phyloP scores from a whole-genome alignment of 2,113 vertebrate species.

The Columba livia region DNA sequence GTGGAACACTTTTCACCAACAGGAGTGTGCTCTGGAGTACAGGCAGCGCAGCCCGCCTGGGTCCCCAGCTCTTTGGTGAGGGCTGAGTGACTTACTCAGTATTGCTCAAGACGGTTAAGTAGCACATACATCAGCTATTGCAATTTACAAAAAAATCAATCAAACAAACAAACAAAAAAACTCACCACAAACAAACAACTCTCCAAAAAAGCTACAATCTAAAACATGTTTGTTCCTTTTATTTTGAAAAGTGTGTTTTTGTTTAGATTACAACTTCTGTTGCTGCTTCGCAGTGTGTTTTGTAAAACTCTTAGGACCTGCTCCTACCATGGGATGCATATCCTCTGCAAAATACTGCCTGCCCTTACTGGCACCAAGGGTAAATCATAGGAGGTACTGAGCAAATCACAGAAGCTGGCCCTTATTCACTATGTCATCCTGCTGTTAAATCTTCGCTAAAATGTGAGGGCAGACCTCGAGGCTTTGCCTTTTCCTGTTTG shows the following conservation, averaged over 20 bases:
- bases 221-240: background rate
- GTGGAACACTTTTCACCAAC: background rate
- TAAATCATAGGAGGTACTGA: conserved; percentile 57
- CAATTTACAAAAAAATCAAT: background rate
- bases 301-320: background rate
- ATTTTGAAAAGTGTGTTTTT: background rate
- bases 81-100: background rate
- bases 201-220: background rate
- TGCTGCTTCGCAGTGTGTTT: background rate
- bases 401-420: conserved; percentile 49
- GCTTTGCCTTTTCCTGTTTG: conserved; percentile 37
- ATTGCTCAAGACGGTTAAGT: background rate
- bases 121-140: accelerated
- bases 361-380: conserved; percentile 34
- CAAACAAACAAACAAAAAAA: background rate
- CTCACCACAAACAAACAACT: background rate
- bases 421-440: conserved; percentile 55
- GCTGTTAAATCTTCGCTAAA: conserved; percentile 61
- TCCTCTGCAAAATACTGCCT: conserved; percentile 53
- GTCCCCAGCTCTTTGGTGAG: accelerated
- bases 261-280: background rate
- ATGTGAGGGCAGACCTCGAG: conserved; percentile 36
- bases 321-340: background rate
- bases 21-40: background rate
- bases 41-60: accelerated